Evolutionary conservation across 2,888 invertebrate genomes (phyloP).

Genomic region (Gymnoscelis rufifasciata): DNA sequence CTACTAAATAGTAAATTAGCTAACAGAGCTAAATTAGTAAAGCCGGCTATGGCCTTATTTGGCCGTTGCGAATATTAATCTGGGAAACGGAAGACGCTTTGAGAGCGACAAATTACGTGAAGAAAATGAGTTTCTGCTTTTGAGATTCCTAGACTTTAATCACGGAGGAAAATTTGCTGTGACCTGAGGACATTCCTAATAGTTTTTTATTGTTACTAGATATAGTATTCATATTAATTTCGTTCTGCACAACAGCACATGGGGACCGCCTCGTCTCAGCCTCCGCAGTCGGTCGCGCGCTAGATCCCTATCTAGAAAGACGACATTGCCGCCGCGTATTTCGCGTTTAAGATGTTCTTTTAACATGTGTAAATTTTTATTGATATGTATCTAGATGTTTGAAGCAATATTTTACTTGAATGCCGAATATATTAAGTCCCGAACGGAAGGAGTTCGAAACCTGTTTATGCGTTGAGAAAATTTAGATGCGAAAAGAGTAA

Average conservation of each 20-base stretch:
- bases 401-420: conserved; percentile 25
- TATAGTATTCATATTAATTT: conserved; percentile 37
- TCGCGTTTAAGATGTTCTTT: conserved; percentile 37
- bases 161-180: conserved; percentile 33
- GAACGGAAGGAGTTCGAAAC: conserved; percentile 10
- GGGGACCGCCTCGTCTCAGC: conserved; percentile 26
- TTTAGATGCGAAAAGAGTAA: conserved; percentile 6
- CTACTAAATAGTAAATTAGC: conserved; percentile 74
- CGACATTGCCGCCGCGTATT: conserved; percentile 35
- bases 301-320: conserved; percentile 41
- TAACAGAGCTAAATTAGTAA: conserved; percentile 65
- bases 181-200: no score
- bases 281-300: conserved; percentile 32
- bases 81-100: conserved; percentile 1
- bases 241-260: conserved; percentile 35
- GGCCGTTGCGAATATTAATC: conserved; percentile 27
- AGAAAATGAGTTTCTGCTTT: conserved; percentile 1
- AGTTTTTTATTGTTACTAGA: no score
- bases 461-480: conserved; percentile 12
- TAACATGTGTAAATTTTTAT: conserved; percentile 38
- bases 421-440: conserved; percentile 23
- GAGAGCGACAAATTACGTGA: conserved; percentile 1
- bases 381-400: conserved; percentile 31
- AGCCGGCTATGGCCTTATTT: conserved; percentile 39
- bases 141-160: no score